A percentile compares a stretch with the other conserved stretches of the same genome.
phyloP scores from a whole-genome alignment of 23 tunicate species.

The Styela clava region DNA sequence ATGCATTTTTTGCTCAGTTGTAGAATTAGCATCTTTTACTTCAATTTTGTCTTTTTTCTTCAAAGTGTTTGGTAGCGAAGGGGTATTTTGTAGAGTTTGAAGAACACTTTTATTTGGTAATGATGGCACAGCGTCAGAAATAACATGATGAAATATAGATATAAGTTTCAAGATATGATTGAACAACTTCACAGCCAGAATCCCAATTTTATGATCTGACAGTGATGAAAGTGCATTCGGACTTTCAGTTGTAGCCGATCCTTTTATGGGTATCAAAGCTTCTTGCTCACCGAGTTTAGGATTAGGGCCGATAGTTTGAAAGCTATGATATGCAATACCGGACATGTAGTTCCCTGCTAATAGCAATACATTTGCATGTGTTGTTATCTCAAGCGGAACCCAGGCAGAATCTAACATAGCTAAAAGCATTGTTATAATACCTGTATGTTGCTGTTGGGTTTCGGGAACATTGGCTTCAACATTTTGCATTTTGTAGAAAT shows the following conservation, averaged over 20 bases:
- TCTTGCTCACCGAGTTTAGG: slow-evolving; percentile 7
- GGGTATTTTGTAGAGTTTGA: slow-evolving; percentile 33
- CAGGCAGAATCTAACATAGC: slow-evolving; percentile 45
- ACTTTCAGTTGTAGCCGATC: neutral
- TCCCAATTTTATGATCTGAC: slow-evolving; percentile 32
- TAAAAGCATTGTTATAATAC: slow-evolving; percentile 51
- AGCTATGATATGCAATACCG: slow-evolving; percentile 52
- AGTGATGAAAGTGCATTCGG: slow-evolving; percentile 1
- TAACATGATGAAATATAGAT: slow-evolving; percentile 79
- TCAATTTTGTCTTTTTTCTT: slow-evolving; percentile 49
- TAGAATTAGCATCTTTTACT: neutral
- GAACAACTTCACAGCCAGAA: slow-evolving; percentile 42
- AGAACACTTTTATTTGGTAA: slow-evolving; percentile 57
- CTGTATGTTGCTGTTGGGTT: slow-evolving; percentile 30
- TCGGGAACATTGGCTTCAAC: slow-evolving; percentile 4
- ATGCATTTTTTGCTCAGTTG: neutral
- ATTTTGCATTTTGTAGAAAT: slow-evolving; percentile 13
- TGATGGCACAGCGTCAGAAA: slow-evolving; percentile 47
- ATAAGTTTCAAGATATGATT: slow-evolving; percentile 58
- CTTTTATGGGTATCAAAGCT: neutral
- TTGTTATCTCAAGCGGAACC: slow-evolving; percentile 60
- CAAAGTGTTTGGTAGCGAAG: slow-evolving; percentile 64
- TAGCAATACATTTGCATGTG: slow-evolving; percentile 50
- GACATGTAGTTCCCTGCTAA: slow-evolving; percentile 75
- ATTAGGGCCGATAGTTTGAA: slow-evolving; percentile 18